A percentile compares a stretch with the other conserved stretches of the same genome.
Evolutionary conservation across 2,888 invertebrate species (phyloP).

Genomic region (Theretra japonica): DNA sequence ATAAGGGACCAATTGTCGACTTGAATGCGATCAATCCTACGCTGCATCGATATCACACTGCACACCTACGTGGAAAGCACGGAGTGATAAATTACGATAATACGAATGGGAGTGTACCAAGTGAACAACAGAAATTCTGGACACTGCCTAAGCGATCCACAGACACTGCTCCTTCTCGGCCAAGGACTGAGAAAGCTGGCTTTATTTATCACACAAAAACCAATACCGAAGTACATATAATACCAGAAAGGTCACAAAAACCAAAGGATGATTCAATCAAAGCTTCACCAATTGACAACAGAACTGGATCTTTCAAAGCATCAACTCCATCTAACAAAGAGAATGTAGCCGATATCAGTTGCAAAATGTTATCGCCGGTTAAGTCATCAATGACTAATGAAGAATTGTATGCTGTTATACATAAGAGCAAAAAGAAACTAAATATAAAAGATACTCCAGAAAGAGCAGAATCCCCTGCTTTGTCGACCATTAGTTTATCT

Average conservation of each 20-base stretch:
- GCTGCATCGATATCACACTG: conserved; percentile 64
- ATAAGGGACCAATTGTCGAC: conserved; percentile 59
- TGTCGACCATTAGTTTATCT: conserved; percentile 77
- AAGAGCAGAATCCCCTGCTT: conserved; percentile 76
- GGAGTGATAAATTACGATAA: conserved; percentile 67
- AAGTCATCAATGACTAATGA: conserved; percentile 92
- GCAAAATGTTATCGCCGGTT: conserved; percentile 86
- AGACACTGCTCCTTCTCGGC: conserved; percentile 49
- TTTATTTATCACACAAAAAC: conserved; percentile 54
- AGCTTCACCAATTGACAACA: conserved; percentile 89
- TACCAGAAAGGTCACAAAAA: conserved; percentile 45
- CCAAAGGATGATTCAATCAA: conserved; percentile 75
- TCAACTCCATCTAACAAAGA: conserved; percentile 87
- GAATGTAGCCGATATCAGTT: conserved; percentile 78
- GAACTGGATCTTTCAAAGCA: conserved; percentile 86
- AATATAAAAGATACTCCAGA: conserved; percentile 86
- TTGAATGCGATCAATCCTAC: conserved; percentile 65
- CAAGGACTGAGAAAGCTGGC: conserved; percentile 44
- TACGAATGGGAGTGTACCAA: conserved; percentile 48
- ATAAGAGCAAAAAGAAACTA: conserved; percentile 90
- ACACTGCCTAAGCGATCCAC: conserved; percentile 81
- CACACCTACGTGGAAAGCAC: conserved; percentile 70
- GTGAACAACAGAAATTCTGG: conserved; percentile 83
- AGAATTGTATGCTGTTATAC: conserved; percentile 90
- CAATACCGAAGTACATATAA: conserved; percentile 44